Evolutionary conservation across 2,888 invertebrate genomes (phyloP).

Genomic region (Microctonus brassicae): DNA sequence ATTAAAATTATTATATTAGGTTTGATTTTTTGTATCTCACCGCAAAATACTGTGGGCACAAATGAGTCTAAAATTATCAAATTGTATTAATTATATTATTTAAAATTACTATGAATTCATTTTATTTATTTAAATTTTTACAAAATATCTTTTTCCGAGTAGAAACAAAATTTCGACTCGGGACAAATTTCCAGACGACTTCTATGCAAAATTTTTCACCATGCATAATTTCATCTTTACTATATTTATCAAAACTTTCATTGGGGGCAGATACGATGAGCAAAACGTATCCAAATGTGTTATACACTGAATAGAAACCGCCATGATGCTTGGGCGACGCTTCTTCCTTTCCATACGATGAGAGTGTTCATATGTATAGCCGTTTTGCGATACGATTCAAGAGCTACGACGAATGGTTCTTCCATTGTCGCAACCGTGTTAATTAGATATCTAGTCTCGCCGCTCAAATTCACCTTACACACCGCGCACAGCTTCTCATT

Average conservation of each 20-base stretch:
- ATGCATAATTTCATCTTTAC: too few relatives aligned
- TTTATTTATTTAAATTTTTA: too few relatives aligned
- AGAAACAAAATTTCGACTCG: too few relatives aligned
- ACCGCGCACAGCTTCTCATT: constrained; percentile 38
- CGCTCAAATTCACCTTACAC: constrained; percentile 65
- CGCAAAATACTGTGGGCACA: too few relatives aligned
- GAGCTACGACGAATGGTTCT: constrained; percentile 64
- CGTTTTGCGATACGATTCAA: constrained; percentile 60
- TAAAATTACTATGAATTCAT: too few relatives aligned
- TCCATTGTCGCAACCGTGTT: constrained; percentile 66
- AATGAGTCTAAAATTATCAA: too few relatives aligned
- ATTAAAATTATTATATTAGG: too few relatives aligned
- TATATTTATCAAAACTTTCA: background rate
- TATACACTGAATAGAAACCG: constrained; percentile 9
- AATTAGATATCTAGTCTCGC: constrained; percentile 68
- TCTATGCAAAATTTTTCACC: too few relatives aligned
- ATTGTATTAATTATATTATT: too few relatives aligned
- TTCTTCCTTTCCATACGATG: constrained; percentile 29
- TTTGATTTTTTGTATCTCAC: too few relatives aligned
- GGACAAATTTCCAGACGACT: too few relatives aligned
- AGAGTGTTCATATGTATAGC: constrained; percentile 10
- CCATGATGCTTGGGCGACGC: constrained; percentile 6
- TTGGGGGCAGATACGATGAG: background rate
- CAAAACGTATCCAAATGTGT: background rate
- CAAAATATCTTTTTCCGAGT: too few relatives aligned